Percentiles rank a stretch among this genome's conserved stretches.
These are phyloP conservation scores for Mantis religiosa DNA, from an alignment of 2,888 invertebrate species.

Conservation along the genomic window DNA sequence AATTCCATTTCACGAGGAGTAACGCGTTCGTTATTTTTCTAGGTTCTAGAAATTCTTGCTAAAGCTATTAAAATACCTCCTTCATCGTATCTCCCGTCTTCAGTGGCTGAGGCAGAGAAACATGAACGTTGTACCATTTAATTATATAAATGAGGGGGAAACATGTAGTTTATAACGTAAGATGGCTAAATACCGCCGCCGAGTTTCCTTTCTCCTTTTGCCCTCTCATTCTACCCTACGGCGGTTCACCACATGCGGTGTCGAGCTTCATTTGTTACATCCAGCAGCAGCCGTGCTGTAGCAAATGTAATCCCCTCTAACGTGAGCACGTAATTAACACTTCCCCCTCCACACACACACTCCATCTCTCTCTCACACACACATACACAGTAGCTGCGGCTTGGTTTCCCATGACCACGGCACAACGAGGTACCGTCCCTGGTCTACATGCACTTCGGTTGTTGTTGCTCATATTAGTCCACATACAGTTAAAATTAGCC, in stretches of 20 bases:
- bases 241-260: slow-evolving; percentile 27
- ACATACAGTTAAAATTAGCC: slow-evolving; percentile 5
- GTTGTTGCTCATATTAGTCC: neutral
- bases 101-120: neutral
- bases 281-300: slow-evolving; percentile 9
- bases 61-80: neutral
- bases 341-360: slow-evolving; percentile 8
- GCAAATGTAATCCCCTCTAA: slow-evolving; percentile 28
- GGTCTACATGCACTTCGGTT: neutral
- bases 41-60: neutral
- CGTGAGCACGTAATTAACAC: slow-evolving; percentile 30
- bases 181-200: neutral
- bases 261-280: slow-evolving; percentile 27
- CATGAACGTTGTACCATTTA: neutral
- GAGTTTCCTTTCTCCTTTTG: neutral
- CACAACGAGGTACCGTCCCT: neutral
- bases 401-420: neutral
- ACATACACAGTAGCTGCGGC: neutral
- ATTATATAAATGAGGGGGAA: slow-evolving; percentile 9
- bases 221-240: neutral
- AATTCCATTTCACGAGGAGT: neutral
- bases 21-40: neutral
- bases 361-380: slow-evolving; percentile 9
- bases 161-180: neutral
- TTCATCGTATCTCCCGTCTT: neutral